phyloP scores from a whole-genome alignment of 2,113 vertebrate species.

The Taurulus bubalis region DNA sequence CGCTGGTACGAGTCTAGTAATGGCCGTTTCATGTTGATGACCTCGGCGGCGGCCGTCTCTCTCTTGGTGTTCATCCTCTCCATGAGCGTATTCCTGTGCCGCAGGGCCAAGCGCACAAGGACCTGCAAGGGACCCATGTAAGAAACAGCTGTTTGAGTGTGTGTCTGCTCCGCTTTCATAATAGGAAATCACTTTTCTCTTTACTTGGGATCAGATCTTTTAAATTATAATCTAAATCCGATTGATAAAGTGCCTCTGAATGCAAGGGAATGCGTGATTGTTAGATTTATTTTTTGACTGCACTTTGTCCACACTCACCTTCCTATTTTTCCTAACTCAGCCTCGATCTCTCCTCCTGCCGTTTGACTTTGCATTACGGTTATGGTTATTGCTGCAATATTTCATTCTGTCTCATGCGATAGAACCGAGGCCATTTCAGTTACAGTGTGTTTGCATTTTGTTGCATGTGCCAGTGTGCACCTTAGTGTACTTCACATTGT shows the following conservation, averaged over 20 bases:
- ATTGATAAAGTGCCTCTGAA: constrained; percentile 34
- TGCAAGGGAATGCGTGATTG: constrained; percentile 1
- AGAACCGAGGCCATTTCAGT: constrained; percentile 56
- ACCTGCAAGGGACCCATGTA: constrained; percentile 84
- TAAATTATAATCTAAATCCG: constrained; percentile 3
- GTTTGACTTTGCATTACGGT: constrained; percentile 60
- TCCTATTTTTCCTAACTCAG: constrained; percentile 44
- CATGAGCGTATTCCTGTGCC: constrained; percentile 71
- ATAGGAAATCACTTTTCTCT: constrained; percentile 13
- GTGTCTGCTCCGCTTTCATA: constrained; percentile 13
- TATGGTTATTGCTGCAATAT: constrained; percentile 59
- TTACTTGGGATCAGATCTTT: neutral
- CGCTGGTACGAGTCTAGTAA: constrained; percentile 76
- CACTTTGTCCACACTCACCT: constrained; percentile 26
- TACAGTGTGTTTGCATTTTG: constrained; percentile 19
- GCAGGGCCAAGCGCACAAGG: constrained; percentile 63
- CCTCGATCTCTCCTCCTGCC: constrained; percentile 27
- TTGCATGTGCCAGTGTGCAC: constrained; percentile 12
- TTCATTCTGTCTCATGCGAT: constrained; percentile 64
- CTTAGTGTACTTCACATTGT: constrained; percentile 17
- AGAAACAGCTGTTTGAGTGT: constrained; percentile 42
- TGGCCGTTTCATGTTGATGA: constrained; percentile 69
- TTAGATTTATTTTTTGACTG: constrained; percentile 18
- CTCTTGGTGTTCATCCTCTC: constrained; percentile 71
- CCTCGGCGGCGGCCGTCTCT: constrained; percentile 17